phyloP scores from a whole-genome alignment of 2,888 invertebrate genomes.

The Therioaphis trifolii region DNA sequence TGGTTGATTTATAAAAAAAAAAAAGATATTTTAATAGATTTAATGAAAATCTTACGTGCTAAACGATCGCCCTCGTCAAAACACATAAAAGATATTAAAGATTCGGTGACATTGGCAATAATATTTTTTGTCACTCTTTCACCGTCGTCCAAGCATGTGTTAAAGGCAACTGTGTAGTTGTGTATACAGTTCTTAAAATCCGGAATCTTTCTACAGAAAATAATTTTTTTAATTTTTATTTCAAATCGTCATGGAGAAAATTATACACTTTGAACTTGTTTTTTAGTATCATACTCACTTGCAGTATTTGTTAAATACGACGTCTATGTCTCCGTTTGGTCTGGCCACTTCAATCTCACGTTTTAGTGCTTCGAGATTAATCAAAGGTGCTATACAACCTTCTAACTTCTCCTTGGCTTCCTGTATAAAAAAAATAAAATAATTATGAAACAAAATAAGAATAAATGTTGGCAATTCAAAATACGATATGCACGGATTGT shows the following conservation, averaged over 20 bases:
- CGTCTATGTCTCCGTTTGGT: conserved; percentile 77
- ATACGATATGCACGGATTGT: too few relatives aligned
- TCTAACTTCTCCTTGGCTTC: conserved; percentile 70
- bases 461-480: too few relatives aligned
- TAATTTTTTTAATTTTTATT: too few relatives aligned
- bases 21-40: too few relatives aligned
- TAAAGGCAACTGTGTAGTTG: conserved; percentile 72
- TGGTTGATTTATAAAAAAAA: too few relatives aligned
- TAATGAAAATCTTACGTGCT: too few relatives aligned
- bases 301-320: conserved; percentile 80
- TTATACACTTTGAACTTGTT: too few relatives aligned
- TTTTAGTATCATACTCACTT: too few relatives aligned
- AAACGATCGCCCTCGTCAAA: conserved; percentile 85
- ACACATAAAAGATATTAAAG: conserved; percentile 79
- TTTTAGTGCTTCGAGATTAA: conserved; percentile 74
- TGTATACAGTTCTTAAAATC: conserved; percentile 75
- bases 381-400: conserved; percentile 73
- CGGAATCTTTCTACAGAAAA: too few relatives aligned
- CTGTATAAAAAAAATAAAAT: too few relatives aligned
- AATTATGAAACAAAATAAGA: too few relatives aligned
- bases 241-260: too few relatives aligned
- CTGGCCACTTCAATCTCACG: conserved; percentile 78
- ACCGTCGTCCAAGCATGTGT: conserved; percentile 75
- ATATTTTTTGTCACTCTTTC: conserved; percentile 76
- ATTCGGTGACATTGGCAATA: conserved; percentile 76